These are phyloP conservation scores for Hirtodrosophila alboralis DNA, from an alignment of 2,888 invertebrate genomes.

Conservation along the genomic window DNA sequence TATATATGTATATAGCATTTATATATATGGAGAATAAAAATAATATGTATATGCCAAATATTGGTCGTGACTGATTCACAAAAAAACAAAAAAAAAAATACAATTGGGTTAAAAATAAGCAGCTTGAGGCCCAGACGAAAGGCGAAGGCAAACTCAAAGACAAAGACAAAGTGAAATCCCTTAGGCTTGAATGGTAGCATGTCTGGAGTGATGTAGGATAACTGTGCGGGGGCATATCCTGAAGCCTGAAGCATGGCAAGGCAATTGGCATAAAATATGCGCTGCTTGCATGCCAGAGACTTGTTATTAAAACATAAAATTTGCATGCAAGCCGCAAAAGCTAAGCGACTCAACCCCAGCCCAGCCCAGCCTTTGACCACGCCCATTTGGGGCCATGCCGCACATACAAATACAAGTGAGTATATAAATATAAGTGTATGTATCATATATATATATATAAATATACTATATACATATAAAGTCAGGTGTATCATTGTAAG, in stretches of 20 bases:
- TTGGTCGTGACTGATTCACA: conserved; percentile 26
- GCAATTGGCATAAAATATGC: conserved; percentile 77
- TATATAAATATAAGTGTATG: not conserved
- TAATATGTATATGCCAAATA: not conserved
- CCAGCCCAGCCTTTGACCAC: conserved; percentile 32
- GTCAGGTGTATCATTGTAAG: conserved; percentile 39
- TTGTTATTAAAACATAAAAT: conserved; percentile 81
- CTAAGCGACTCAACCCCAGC: conserved; percentile 49
- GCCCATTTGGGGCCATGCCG: conserved; percentile 33
- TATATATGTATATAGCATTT: too few species aligned
- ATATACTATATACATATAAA: conserved; percentile 5
- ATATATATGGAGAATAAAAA: not conserved
- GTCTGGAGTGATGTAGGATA: conserved; percentile 3
- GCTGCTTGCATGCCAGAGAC: conserved; percentile 73
- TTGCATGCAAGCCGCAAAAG: conserved; percentile 73
- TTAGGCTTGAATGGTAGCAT: conserved; percentile 17
- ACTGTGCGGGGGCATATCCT: conserved; percentile 8
- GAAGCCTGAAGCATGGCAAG: conserved; percentile 41
- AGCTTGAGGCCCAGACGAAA: conserved; percentile 13
- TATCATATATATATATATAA: not conserved
- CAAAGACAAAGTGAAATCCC: conserved; percentile 47
- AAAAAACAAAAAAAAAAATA: conserved; percentile 16
- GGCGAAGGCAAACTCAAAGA: conserved; percentile 1
- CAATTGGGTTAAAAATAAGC: conserved; percentile 49
- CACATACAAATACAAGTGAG: conserved; percentile 42